Percentiles rank a stretch among this genome's conserved stretches.
Conservation (phyloP, 2,888 invertebrate species). For the Drosophila pseudotakahashii region DNA sequence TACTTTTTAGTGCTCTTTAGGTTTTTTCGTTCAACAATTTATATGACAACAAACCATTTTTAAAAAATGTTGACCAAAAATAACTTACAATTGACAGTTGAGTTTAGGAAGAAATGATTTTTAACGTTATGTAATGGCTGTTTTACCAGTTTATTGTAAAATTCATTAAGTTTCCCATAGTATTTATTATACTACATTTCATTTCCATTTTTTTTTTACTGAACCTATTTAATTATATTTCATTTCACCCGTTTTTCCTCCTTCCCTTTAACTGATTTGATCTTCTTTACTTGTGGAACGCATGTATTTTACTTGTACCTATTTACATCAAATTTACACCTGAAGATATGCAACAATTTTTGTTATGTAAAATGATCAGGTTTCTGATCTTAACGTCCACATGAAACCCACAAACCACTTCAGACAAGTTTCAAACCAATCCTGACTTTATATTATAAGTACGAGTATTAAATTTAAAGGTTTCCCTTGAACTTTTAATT, state of each 20-base stretch:
- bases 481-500: not conserved
- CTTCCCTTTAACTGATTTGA: not conserved
- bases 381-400: not conserved
- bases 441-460: not conserved
- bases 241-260: not conserved
- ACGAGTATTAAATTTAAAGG: not conserved
- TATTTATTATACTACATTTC: not conserved
- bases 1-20: not conserved
- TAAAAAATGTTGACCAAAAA: not conserved
- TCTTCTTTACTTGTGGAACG: not conserved
- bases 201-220: not conserved
- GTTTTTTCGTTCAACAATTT: not conserved
- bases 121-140: not conserved
- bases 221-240: not conserved
- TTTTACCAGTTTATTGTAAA: not conserved
- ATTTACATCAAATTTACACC: not conserved
- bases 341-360: constrained; percentile 40
- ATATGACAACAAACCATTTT: not conserved
- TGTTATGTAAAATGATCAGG: not conserved
- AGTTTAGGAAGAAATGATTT: not conserved
- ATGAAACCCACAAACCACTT: not conserved
- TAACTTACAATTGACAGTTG: not conserved
- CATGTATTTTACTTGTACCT: not conserved
- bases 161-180: not conserved
- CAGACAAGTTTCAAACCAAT: constrained; percentile 8